These are phyloP conservation scores for Drosophila mayaguana DNA, from an alignment of 2,888 invertebrate genomes.

Conservation along the genomic window DNA sequence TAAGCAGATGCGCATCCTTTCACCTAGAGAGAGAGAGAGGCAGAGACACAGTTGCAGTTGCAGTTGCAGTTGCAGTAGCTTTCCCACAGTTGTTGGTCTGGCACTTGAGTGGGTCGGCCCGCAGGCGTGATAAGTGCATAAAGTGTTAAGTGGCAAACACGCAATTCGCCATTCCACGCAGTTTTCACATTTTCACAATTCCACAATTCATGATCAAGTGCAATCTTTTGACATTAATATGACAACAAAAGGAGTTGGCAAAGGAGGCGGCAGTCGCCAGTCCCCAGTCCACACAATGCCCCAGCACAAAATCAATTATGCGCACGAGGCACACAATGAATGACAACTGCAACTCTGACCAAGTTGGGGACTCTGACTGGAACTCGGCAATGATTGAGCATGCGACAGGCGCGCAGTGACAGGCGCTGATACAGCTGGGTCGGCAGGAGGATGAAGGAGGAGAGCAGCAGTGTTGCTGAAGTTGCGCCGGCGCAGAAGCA, in stretches of 20 bases:
- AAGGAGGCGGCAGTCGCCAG: slow-evolving; percentile 19
- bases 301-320: slow-evolving; percentile 70
- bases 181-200: slow-evolving; percentile 38
- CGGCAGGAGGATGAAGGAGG: background rate
- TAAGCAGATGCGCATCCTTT: slow-evolving; percentile 56
- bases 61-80: slow-evolving; percentile 20
- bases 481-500: slow-evolving; percentile 24
- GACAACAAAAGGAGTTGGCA: slow-evolving; percentile 69
- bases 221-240: slow-evolving; percentile 81
- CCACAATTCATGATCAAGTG: slow-evolving; percentile 79
- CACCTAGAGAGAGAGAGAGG: slow-evolving; percentile 42
- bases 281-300: slow-evolving; percentile 20
- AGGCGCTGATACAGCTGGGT: slow-evolving; percentile 31
- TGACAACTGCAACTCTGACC: slow-evolving; percentile 51
- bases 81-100: slow-evolving; percentile 45
- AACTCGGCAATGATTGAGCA: slow-evolving; percentile 65
- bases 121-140: slow-evolving; percentile 56
- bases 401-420: slow-evolving; percentile 66
- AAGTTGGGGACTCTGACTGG: slow-evolving; percentile 17
- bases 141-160: slow-evolving; percentile 76
- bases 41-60: background rate
- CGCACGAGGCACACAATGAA: slow-evolving; percentile 72
- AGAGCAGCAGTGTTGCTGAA: background rate
- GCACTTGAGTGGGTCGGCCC: slow-evolving; percentile 47
- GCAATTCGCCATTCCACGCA: slow-evolving; percentile 52